phyloP scores from a whole-genome alignment of 1,140 invertebrate genomes.

The Coenobita brevimanus region DNA sequence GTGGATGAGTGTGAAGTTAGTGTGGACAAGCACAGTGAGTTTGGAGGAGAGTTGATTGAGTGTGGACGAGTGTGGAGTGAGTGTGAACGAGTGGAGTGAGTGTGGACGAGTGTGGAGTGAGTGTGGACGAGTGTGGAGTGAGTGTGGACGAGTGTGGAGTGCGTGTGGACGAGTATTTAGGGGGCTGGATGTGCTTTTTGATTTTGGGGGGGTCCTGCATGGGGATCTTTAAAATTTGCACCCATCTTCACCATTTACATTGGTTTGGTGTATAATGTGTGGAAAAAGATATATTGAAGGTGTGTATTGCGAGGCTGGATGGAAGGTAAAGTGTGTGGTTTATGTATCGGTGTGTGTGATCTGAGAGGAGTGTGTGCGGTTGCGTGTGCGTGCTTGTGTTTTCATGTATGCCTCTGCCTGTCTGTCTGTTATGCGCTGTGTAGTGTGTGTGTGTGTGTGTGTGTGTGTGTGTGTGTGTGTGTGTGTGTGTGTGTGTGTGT shows the following conservation, averaged over 20 bases:
- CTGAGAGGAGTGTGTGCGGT: background rate
- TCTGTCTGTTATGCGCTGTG: background rate
- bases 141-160: background rate
- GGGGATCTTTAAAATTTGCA: too few relatives aligned
- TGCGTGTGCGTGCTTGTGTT: background rate
- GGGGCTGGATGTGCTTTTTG: too few relatives aligned
- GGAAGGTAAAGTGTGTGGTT: too few relatives aligned
- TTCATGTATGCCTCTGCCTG: background rate
- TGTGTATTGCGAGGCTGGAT: too few relatives aligned
- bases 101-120: too few relatives aligned
- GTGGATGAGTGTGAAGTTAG: too few relatives aligned
- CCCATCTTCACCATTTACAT: too few relatives aligned
- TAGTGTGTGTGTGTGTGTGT: background rate
- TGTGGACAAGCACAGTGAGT: too few relatives aligned
- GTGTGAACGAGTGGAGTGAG: background rate
- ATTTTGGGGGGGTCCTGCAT: too few relatives aligned
- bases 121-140: background rate
- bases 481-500: conserved; percentile 20
- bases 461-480: conserved; percentile 8
- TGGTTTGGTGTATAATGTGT: too few relatives aligned
- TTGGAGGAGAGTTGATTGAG: background rate
- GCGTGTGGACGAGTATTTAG: background rate
- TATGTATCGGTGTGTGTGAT: background rate
- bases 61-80: too few relatives aligned
- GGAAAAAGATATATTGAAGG: too few relatives aligned